Base-by-base conservation (phyloP, 2,888 invertebrate species). In the Leuctra nigra region DNA sequence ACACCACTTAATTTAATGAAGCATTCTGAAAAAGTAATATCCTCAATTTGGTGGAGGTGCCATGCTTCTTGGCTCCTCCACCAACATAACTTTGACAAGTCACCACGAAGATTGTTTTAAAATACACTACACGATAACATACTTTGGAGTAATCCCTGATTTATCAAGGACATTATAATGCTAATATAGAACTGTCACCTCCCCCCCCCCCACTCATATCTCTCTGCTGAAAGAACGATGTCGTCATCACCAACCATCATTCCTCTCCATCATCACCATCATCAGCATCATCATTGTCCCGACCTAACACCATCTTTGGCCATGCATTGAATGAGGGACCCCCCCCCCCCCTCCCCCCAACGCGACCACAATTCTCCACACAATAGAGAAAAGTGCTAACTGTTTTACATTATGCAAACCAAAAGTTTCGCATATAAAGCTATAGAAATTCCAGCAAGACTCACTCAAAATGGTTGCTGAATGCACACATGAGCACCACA, bases 391-490 rank as follows among this genome's bases (percentile, higher is more conserved):
- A 58, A 55, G 58, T 60, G 56, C 58, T 58, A 56, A 58, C 58
- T 60, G 58, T 56, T 60, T 58, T 58, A 58, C 55, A 60, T 60
- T 58, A 60, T 60, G 58, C 60, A 60, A 60, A 60, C 60, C n/a
- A 60, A 60, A 58, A 58, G 60, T 60, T 59, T 54, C 59, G 52
- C 44, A 47, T 38, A 47, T 39, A 41, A 18, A 41, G 41, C 20
- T 20, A 41, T 18, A 41, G 41, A 54, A 54, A n/a, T 29, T 29
- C 11, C 44, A 54, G 44, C 29, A 29, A n/a, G n/a, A n/a, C n/a
- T n/a, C n/a, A n/a, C n/a, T n/a, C 25, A 46, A 54, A 44, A 54
- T 41, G 44, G n/a, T 54, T 44, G 44, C 41, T 46, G 54, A 33
- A 46, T 54, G 54, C 54, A 46, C 54, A 29, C 33, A 46, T n/a